Conservation (phyloP, 2,888 invertebrate species). For the Drosophila hamatofila region DNA sequence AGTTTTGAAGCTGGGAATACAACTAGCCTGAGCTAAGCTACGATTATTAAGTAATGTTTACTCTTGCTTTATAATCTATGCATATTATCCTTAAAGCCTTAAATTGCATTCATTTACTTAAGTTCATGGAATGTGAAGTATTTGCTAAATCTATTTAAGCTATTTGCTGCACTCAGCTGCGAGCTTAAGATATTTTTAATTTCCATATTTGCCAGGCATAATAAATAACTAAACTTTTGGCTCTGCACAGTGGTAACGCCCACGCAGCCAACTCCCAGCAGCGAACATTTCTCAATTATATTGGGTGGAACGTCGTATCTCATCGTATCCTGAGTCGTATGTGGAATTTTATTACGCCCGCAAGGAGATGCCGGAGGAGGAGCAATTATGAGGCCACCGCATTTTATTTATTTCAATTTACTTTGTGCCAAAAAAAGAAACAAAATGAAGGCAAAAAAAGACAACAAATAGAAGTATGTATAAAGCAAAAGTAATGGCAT, state of each 20-base stretch:
- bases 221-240: slow-evolving; percentile 45
- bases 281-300: slow-evolving; percentile 69
- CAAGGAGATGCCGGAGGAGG: slow-evolving; percentile 57
- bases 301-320: slow-evolving; percentile 40
- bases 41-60: slow-evolving; percentile 1
- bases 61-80: neutral
- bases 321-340: slow-evolving; percentile 37
- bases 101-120: neutral
- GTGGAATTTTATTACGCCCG: slow-evolving; percentile 68
- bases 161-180: neutral
- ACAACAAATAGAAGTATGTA: slow-evolving; percentile 47
- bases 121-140: neutral
- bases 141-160: slow-evolving; percentile 1
- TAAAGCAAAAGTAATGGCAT: slow-evolving; percentile 58
- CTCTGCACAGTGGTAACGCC: slow-evolving; percentile 10
- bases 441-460: neutral
- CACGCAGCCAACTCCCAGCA: slow-evolving; percentile 12
- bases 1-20: slow-evolving; percentile 5
- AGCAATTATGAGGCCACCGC: slow-evolving; percentile 69
- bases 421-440: slow-evolving; percentile 29
- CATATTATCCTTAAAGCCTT: neutral
- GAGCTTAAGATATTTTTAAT: slow-evolving; percentile 34
- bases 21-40: neutral
- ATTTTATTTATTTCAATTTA: slow-evolving; percentile 75
- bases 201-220: slow-evolving; percentile 49